Evolutionary conservation across 2,797 vertebrate genomes (phyloP).

Genomic region (Melanitta fusca): DNA sequence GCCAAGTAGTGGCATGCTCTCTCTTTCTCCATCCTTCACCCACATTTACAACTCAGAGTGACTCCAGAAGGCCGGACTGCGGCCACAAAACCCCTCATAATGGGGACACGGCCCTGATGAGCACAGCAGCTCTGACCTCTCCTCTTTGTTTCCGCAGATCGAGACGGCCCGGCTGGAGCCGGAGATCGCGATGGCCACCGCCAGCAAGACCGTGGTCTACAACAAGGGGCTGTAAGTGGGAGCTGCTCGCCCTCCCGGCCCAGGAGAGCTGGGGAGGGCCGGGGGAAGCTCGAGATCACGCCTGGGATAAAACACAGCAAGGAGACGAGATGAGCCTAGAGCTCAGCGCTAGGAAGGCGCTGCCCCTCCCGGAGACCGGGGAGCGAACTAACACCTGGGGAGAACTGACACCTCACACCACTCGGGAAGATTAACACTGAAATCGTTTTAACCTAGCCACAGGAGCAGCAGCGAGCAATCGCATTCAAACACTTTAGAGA

Average conservation of each 20-base stretch:
- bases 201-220: constrained; percentile 87
- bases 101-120: too few species aligned
- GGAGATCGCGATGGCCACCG: constrained; percentile 87
- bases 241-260: not conserved
- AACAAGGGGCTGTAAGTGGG: constrained; percentile 91
- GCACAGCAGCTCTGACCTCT: not conserved
- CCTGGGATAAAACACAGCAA: not conserved
- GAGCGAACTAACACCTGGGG: constrained; percentile 59
- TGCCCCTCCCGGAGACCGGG: not conserved
- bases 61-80: too few species aligned
- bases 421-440: constrained; percentile 65
- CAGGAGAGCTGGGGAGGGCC: not conserved
- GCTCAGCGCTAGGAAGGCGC: constrained; percentile 1
- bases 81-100: too few species aligned
- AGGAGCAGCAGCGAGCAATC: constrained; percentile 27
- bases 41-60: too few species aligned
- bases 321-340: not conserved
- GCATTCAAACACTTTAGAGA: constrained; percentile 4
- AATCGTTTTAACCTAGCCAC: constrained; percentile 68
- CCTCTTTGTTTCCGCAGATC: constrained; percentile 80
- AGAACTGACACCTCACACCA: constrained; percentile 55
- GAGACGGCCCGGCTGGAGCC: constrained; percentile 88
- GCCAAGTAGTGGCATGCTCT: too few species aligned
- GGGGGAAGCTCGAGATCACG: not conserved
- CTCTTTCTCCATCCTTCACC: too few species aligned